Conservation (phyloP, 2,797 vertebrate species). For the Chaetophractus vellerosus region DNA sequence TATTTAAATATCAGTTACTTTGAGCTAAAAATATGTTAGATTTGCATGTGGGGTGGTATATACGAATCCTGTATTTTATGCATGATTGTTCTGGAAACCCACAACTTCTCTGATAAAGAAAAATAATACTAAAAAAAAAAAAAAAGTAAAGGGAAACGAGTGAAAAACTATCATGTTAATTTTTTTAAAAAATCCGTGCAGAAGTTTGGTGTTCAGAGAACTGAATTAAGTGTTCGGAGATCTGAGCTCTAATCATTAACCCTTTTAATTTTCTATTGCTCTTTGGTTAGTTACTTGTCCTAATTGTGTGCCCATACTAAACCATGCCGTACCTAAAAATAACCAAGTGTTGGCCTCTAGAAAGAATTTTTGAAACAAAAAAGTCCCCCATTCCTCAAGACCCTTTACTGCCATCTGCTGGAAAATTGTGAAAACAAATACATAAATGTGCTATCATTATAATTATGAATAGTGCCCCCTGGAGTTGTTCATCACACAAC, state of each 20-base stretch:
- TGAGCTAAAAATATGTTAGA: background rate
- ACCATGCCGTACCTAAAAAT: background rate
- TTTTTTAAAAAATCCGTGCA: background rate
- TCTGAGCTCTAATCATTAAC: background rate
- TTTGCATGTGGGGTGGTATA: too few species aligned
- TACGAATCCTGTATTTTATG: too few species aligned
- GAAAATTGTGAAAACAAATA: background rate
- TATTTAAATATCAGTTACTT: background rate
- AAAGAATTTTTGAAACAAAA: background rate
- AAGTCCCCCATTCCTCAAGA: background rate
- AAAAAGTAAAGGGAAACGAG: too few species aligned
- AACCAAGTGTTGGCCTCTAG: background rate
- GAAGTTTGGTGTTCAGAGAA: background rate
- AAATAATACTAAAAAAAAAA: too few species aligned
- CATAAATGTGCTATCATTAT: background rate
- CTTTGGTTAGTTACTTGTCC: background rate
- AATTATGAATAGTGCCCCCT: background rate
- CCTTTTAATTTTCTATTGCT: background rate
- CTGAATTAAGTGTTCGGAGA: background rate
- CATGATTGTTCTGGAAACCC: too few species aligned
- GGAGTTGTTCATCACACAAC: background rate
- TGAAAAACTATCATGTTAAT: background rate
- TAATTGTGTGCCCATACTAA: background rate
- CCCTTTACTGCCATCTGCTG: conserved; percentile 34
- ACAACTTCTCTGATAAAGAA: too few species aligned